These are phyloP conservation scores for Paralichthys olivaceus DNA, from an alignment of 2,113 vertebrate species.

Conservation along the genomic window DNA sequence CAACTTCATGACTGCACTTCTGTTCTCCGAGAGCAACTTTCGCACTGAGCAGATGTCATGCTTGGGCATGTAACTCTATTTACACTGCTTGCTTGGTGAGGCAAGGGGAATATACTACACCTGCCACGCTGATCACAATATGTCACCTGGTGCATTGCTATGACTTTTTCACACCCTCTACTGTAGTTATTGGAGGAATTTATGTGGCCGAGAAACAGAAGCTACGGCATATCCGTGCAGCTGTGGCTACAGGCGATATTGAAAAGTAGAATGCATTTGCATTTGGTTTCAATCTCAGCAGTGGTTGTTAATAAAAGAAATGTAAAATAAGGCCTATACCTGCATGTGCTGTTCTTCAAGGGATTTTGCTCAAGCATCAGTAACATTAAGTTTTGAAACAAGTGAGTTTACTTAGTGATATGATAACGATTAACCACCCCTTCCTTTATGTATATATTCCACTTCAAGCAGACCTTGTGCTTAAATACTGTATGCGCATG, in stretches of 20 bases:
- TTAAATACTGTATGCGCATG: neutral
- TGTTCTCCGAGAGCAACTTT: neutral
- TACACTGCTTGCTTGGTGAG: neutral
- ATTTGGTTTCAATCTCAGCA: conserved; percentile 1
- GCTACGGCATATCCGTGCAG: conserved; percentile 4
- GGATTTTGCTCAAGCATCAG: neutral
- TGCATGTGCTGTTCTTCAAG: neutral
- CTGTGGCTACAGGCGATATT: neutral
- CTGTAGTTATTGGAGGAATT: neutral
- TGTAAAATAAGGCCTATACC: too few species aligned
- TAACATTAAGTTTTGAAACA: neutral
- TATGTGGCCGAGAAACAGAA: conserved; percentile 3
- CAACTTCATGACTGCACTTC: neutral
- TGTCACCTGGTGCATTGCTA: neutral
- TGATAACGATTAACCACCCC: neutral
- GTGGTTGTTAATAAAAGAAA: neutral
- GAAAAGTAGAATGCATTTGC: neutral
- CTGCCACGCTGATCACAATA: conserved; percentile 12
- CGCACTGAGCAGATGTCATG: neutral
- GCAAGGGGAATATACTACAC: neutral
- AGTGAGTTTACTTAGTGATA: neutral
- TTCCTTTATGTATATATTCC: neutral
- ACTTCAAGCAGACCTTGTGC: neutral
- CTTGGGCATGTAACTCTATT: conserved; percentile 4
- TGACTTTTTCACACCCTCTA: neutral